These are phyloP conservation scores for Pongo abelii DNA, from an alignment of 2,113 vertebrate species.

Conservation along the genomic window DNA sequence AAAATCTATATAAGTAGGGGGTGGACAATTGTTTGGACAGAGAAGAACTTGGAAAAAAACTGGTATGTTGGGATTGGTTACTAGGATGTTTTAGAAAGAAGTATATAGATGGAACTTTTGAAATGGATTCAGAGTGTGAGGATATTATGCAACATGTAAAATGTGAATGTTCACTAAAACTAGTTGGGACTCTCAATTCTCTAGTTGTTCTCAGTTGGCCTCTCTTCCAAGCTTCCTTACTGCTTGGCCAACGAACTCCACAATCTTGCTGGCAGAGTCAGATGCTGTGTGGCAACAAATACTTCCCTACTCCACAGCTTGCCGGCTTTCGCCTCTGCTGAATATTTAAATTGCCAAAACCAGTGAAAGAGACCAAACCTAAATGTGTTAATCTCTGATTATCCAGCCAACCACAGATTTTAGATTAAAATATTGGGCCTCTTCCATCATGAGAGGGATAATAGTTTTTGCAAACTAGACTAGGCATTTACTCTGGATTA, in stretches of 20 bases:
- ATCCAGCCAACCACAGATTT: neutral
- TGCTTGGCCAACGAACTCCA: neutral
- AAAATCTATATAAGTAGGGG: neutral
- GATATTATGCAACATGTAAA: neutral
- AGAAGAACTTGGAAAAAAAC: neutral
- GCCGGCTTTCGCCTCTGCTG: neutral
- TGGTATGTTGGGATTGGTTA: neutral
- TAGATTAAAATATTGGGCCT: neutral
- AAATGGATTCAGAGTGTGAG: neutral
- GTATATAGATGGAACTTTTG: neutral
- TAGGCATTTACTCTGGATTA: neutral
- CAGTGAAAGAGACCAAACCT: slow-evolving; percentile 1
- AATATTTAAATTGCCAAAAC: neutral
- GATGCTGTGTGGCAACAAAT: neutral
- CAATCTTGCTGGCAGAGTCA: neutral
- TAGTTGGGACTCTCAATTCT: no score
- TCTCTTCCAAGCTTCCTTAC: neutral
- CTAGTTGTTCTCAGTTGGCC: neutral
- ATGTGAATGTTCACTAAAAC: neutral
- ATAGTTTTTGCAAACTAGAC: neutral
- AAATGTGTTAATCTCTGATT: neutral
- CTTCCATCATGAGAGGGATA: neutral
- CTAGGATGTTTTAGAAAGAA: neutral
- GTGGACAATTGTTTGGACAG: neutral
- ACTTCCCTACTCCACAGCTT: neutral